Evolutionary conservation across 2,888 invertebrate genomes (phyloP).

Genomic region (Heteromurus nitidus): DNA sequence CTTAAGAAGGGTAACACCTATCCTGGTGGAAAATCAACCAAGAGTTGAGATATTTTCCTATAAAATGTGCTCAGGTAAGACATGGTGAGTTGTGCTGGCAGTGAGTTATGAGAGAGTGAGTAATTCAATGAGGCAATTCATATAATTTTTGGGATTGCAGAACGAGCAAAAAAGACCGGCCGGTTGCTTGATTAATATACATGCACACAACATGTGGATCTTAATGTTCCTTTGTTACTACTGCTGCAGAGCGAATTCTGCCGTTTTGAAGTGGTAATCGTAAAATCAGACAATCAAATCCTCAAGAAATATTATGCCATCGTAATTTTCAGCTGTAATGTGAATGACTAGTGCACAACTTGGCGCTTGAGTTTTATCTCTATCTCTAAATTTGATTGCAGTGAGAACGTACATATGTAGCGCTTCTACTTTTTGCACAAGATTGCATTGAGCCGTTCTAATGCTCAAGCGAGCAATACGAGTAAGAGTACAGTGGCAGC

Average conservation of each 20-base stretch:
- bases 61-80: neutral
- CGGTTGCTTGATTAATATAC: constrained; percentile 6
- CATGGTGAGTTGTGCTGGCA: neutral
- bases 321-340: neutral
- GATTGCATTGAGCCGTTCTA: neutral
- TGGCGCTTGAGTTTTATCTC: too few relatives aligned
- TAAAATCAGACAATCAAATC: constrained; percentile 48
- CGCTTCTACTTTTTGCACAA: neutral
- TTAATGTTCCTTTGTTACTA: neutral
- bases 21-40: too few relatives aligned
- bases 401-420: neutral
- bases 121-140: neutral
- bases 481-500: too few relatives aligned
- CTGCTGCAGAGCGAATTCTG: neutral
- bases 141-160: neutral
- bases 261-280: constrained; percentile 1
- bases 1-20: too few relatives aligned
- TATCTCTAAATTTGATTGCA: neutral
- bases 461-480: too few relatives aligned
- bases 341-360: neutral
- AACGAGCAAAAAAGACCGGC: neutral
- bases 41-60: too few relatives aligned
- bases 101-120: neutral
- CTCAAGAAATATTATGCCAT: constrained; percentile 42
- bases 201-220: neutral